These are phyloP conservation scores for Tylochromis polylepis DNA, from an alignment of 2,113 vertebrate genomes.

Conservation along the genomic window DNA sequence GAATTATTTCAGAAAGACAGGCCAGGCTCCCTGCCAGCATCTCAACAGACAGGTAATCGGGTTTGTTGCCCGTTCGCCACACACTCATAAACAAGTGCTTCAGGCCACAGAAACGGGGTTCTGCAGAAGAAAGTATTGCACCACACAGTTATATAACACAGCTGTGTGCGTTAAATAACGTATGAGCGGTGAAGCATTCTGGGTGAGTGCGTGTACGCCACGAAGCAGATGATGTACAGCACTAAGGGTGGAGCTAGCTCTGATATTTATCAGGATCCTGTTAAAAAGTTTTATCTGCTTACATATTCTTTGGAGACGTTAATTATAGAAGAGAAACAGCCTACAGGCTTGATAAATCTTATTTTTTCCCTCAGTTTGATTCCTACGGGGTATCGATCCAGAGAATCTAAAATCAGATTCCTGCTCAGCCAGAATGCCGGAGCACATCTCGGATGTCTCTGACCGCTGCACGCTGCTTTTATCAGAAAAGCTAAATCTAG, in stretches of 20 bases:
- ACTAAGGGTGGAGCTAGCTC: neutral
- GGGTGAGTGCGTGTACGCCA: neutral
- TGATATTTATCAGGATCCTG: neutral
- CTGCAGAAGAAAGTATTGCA: neutral
- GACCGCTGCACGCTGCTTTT: neutral
- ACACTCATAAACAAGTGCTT: neutral
- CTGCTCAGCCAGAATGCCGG: neutral
- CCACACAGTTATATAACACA: neutral
- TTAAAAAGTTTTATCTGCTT: fast-evolving
- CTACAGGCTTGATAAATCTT: neutral
- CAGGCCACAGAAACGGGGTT: neutral
- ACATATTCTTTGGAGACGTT: neutral
- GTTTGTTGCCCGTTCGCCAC: neutral
- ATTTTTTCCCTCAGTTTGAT: neutral
- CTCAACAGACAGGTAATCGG: neutral
- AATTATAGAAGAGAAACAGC: neutral
- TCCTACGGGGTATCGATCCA: neutral
- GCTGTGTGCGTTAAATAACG: neutral
- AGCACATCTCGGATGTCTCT: neutral
- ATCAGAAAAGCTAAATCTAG: neutral
- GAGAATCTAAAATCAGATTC: neutral
- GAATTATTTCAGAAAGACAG: neutral
- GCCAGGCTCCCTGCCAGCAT: neutral
- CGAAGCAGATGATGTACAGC: neutral
- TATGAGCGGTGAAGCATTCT: neutral